Evolutionary conservation across 2,113 vertebrate genomes (phyloP).

Genomic region (Brienomyrus brachyistius): DNA sequence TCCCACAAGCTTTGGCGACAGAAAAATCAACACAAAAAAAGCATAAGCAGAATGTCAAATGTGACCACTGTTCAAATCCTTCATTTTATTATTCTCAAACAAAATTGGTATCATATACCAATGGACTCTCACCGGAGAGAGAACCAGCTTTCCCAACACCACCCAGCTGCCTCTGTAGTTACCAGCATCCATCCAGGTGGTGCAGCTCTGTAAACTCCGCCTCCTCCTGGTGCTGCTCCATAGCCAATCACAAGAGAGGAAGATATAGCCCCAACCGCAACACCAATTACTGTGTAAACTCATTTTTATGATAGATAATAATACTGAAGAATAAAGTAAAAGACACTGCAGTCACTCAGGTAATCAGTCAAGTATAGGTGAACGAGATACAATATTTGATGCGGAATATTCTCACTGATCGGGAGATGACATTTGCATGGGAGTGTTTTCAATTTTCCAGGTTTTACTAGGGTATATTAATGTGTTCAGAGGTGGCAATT

Average conservation of each 20-base stretch:
- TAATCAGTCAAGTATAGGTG: neutral
- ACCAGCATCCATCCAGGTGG: neutral
- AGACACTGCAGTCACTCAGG: neutral
- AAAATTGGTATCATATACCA: neutral
- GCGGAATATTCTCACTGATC: neutral
- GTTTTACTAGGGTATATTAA: neutral
- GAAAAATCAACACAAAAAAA: neutral
- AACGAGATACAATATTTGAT: neutral
- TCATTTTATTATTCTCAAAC: neutral
- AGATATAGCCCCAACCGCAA: neutral
- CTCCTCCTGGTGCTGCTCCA: neutral
- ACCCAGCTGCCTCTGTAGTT: neutral
- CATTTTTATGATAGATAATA: neutral
- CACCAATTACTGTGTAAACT: neutral
- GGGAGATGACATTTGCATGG: neutral
- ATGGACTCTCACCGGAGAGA: neutral
- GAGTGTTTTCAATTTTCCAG: neutral
- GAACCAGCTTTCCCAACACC: neutral
- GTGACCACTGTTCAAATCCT: neutral
- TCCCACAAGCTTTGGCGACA: neutral
- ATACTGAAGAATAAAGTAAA: neutral
- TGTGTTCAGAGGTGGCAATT: neutral
- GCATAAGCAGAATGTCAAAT: neutral
- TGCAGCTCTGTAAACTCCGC: neutral
- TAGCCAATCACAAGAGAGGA: neutral